phyloP scores from a whole-genome alignment of 2,113 vertebrate species.

The Capricornis sumatraensis region DNA sequence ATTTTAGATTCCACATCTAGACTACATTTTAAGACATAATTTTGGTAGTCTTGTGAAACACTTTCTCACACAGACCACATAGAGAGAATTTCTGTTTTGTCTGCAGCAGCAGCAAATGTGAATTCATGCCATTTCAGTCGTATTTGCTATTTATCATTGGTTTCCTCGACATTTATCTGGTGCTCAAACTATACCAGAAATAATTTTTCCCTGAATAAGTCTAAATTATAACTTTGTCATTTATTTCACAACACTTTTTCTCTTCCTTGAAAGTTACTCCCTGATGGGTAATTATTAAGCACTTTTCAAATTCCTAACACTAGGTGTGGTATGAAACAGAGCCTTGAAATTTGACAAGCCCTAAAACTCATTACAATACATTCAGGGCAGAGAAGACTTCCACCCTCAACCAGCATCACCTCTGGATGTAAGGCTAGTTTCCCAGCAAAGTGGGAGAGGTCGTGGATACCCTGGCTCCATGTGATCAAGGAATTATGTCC shows the following conservation, averaged over 20 bases:
- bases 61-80: not conserved
- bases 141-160: constrained; percentile 14
- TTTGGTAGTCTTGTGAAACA: not conserved
- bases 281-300: constrained; percentile 42
- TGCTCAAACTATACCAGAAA: constrained; percentile 35
- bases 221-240: constrained; percentile 17
- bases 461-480: not conserved
- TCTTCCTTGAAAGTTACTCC: constrained; percentile 31
- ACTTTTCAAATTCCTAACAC: constrained; percentile 40
- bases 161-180: constrained; percentile 31
- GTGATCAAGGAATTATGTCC: not conserved
- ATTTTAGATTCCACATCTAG: not conserved
- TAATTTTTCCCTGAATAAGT: constrained; percentile 41
- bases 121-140: not conserved
- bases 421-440: not conserved
- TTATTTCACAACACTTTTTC: constrained; percentile 47
- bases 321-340: constrained; percentile 43
- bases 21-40: not conserved
- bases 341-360: constrained; percentile 39
- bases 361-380: not conserved
- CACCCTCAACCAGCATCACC: not conserved
- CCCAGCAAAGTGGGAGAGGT: not conserved
- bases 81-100: not conserved
- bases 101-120: not conserved
- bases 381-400: not conserved